Base-by-base conservation (phyloP, 2,888 invertebrate species). In the Podotricha telesiphe region DNA sequence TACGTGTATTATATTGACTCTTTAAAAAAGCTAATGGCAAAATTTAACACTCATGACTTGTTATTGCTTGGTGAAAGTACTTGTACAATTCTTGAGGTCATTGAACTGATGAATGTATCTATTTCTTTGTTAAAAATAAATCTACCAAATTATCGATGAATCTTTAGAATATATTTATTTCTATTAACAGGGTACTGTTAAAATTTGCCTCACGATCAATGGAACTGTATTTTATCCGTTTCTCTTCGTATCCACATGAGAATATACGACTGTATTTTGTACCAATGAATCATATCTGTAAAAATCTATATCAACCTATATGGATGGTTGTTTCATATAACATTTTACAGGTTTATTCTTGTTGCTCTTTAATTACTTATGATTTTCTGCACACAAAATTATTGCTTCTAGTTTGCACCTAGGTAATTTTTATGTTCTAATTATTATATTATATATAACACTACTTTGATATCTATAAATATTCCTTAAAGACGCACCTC, bases 51-150 rank as follows among this genome's bases (percentile, higher is more conserved):
- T 77, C 72, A 75, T 75, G 72, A 74, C 75, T 74, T 73, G 74
- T 71, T 76, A 70, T 70, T 76, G 71, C 74, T 69, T 73, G 80
- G 83, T 83, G 82, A 83, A 85, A 85, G 82, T 77, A 80, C 78
- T 79, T 77, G 75, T 80, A 76, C 75, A 73, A 10, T 79, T 80
- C 76, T 79, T 75, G 56, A 75, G 77, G 73, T 76, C 76, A 72
- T 63, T 73, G 76, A 76, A 77, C 78, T 74, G 51, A 48, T 22
- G 53, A 10, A 22, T 66, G 55, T 55, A 34, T 55, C 55, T 55
- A 55, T 55, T 55, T 55, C 17, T 11, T 55, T 55, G 55, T 55
- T 55, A 34, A 17, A 55, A 55, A 55, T 34, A 55, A 34, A 34
- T 37, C 6, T 17, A 17, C 37, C 55, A 55, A 55, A 37, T 37